Base-by-base conservation (phyloP, 2,888 invertebrate species). In the Antheraea assamensis region DNA sequence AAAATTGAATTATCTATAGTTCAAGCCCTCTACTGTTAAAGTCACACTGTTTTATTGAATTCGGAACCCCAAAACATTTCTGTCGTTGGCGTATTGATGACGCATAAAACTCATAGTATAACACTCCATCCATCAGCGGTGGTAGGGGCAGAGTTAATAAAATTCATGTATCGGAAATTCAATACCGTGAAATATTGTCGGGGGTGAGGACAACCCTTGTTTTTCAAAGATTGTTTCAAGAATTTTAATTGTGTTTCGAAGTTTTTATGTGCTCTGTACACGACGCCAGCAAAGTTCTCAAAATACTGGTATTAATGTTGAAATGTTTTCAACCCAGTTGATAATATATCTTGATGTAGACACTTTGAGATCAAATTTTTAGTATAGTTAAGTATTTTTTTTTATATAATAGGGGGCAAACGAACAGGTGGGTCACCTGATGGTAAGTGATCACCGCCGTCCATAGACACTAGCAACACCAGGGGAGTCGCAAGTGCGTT, bases 101-200 rank as follows among this genome's bases (percentile, higher is more conserved):
- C 87, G 92, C 93, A 92, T 92, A 92, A 94, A 94, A 94, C 93
- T 93, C 93, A 93, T 88, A 90, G 88, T 84, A 88, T 88, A 89
- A 89, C 90, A 90, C 90, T 89, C 85, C 87, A 88, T 88, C 89
- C 91, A 85, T 89, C 90, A 90, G 81, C 90, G 90, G 81, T 74
- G 78, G 77, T 92, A 35, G 91, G 84, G 91, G 83, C 86, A 90
- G 90, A 93, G 88, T 94, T 94, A 94, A 94, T 94, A 94, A 94
- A 94, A 94, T 94, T 94, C 93, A 94, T 94, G 94, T 94, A 92
- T 94, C 90, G 94, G 94, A 94, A 94, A 94, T 91, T 92, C 93
- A 94, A 91, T 90, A 86, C 89, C 90, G 91, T 92, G 86, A 93
- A 92, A 92, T 92, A 92, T 92, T 90, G 90, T 91, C 88, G 87